These are phyloP conservation scores for Cantharis rufa DNA, from an alignment of 2,888 invertebrate species.

Conservation along the genomic window DNA sequence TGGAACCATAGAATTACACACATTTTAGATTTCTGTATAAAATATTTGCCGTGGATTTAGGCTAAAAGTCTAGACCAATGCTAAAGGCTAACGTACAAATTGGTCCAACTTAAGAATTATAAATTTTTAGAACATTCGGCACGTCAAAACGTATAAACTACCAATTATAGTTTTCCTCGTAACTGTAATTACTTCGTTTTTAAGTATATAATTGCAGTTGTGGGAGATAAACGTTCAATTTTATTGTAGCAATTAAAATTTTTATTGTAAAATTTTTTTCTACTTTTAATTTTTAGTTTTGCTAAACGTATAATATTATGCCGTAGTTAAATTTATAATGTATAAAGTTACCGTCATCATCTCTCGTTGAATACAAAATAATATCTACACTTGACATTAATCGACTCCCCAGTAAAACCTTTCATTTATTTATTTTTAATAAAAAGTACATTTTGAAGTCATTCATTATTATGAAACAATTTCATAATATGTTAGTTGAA, in stretches of 20 bases:
- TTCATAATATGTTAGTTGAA: too few species aligned
- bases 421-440: too few species aligned
- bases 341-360: background rate
- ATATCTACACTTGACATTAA: background rate
- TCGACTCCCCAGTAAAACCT: too few species aligned
- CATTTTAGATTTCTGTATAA: conserved; percentile 21
- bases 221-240: conserved; percentile 36
- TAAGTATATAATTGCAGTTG: conserved; percentile 36
- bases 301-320: background rate
- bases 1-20: conserved; percentile 18
- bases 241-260: conserved; percentile 23
- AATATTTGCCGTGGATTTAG: conserved; percentile 29
- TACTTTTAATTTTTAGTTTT: background rate
- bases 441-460: too few species aligned
- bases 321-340: background rate
- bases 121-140: conserved; percentile 36
- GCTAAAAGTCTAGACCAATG: conserved; percentile 41
- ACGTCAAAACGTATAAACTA: conserved; percentile 39
- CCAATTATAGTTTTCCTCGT: conserved; percentile 36
- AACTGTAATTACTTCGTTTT: conserved; percentile 37
- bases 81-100: conserved; percentile 36
- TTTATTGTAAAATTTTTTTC: conserved; percentile 1
- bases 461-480: too few species aligned
- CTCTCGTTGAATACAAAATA: background rate
- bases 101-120: conserved; percentile 8